Evolutionary conservation across 37 sponge, comb jelly and placozoan genomes (phyloP), one percentile per base, ranked within the genome.

Genomic region (Agelas oroides): DNA sequence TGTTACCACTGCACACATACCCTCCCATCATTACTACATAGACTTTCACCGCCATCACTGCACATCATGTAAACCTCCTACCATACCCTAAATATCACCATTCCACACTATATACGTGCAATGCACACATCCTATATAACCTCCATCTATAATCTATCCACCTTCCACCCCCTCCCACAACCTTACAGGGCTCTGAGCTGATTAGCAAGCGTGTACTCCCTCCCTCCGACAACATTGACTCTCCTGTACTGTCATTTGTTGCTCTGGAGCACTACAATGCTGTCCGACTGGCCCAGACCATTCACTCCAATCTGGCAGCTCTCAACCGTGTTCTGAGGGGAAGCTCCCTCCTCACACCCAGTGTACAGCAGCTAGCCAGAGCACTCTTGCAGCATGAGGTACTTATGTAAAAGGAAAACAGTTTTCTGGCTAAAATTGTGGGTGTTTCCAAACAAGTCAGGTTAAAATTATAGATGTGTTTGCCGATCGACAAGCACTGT

Each of bases 321-420:
- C 86, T 98, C 36, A 96, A 92, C 83, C 92, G 85, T 46, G 97
- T 98, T 17, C 64, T 98, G 21, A 79, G 79, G 62, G 95, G 95
- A 5, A 78, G 83, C 46, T 80, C 91, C 14, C 95, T 95, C 32
- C 83, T 98, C 62, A 82, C 94, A 15, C 56, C 93, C 34, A 73
- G 64, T 17, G 89, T 96, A 30, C 89, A 94, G 41, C 74, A 71
- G 13, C 60, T 92, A 31, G 95, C 95, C 28, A 41, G 75, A 11
- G 65, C 93, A 0, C 91, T 98, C 21, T 84, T 98, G 36, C 81
- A 77, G 25, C 87, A 95, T 65, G 89, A 95, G 87, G 96, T 93
- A 53, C 8, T 1, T 27, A 0, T 25, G 57, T 75, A 58, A 5
- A 30, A n/a, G n/a, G n/a, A n/a, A n/a, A n/a, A n/a, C n/a, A n/a